Conservation (phyloP, 2,113 vertebrate genomes). For the Oreochromis spilurus region DNA sequence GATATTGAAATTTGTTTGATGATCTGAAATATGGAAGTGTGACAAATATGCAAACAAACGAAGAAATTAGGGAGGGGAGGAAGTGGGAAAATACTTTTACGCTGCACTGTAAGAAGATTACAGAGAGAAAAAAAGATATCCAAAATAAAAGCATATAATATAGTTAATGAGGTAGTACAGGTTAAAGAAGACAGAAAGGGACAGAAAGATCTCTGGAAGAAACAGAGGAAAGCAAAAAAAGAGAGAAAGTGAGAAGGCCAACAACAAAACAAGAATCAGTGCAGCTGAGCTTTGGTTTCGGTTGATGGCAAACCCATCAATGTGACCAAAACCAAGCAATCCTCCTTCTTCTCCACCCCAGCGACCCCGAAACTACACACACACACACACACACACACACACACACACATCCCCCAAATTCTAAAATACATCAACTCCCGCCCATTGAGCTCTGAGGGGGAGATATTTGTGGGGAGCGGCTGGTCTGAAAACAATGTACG, state of each 20-base stretch:
- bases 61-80: not conserved
- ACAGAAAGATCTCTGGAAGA: not conserved
- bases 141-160: not conserved
- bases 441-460: conserved; percentile 39
- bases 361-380: too few relatives aligned
- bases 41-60: not conserved
- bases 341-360: not conserved
- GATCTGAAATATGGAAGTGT: not conserved
- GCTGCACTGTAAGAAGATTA: not conserved
- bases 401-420: not conserved
- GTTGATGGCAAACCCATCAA: conserved; percentile 14
- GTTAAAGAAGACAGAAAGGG: not conserved
- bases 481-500: conserved; percentile 66
- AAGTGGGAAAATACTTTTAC: not conserved
- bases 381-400: not conserved
- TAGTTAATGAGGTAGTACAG: not conserved
- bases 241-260: not conserved
- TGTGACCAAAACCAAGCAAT: not conserved
- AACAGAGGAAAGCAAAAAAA: not conserved
- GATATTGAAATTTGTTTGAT: not conserved
- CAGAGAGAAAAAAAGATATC: not conserved
- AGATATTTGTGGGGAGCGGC: conserved; percentile 54
- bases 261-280: not conserved
- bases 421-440: conserved; percentile 4
- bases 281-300: conserved; percentile 1